These are phyloP conservation scores for Patella caerulea DNA, from an alignment of 2,888 invertebrate species.

Conservation along the genomic window DNA sequence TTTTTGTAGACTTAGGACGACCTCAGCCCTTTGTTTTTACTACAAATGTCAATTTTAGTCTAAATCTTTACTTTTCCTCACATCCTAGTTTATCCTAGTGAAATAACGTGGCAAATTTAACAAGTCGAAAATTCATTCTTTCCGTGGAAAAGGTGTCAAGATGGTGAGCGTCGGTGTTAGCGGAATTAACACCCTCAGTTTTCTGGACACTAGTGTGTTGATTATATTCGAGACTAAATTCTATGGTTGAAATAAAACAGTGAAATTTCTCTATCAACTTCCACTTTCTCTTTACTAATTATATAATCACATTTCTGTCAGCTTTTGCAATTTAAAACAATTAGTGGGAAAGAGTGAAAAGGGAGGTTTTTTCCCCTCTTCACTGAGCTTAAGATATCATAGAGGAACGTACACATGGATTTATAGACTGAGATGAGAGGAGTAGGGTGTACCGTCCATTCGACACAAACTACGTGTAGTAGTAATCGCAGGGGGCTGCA, in stretches of 20 bases:
- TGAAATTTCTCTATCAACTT: not conserved
- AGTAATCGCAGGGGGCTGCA: no score
- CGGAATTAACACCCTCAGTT: not conserved
- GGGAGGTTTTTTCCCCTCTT: no score
- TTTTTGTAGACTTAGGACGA: not conserved
- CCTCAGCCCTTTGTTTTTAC: slow-evolving; percentile 9
- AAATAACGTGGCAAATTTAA: slow-evolving; percentile 10
- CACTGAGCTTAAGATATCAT: no score
- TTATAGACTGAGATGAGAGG: no score
- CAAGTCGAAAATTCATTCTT: not conserved
- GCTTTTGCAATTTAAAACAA: no score
- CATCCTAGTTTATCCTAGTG: slow-evolving; percentile 6
- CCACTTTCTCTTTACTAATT: slow-evolving; percentile 1
- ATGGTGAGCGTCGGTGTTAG: not conserved
- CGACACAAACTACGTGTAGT: no score
- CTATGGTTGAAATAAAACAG: slow-evolving; percentile 1
- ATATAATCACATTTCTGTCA: not conserved
- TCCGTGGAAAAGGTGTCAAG: not conserved
- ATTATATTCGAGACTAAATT: slow-evolving; percentile 5
- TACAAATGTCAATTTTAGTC: slow-evolving; percentile 10
- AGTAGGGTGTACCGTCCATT: no score
- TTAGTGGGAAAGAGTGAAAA: no score
- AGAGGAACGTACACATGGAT: no score
- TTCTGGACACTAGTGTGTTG: slow-evolving; percentile 5
- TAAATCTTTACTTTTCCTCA: slow-evolving; percentile 9